These are phyloP conservation scores for Neopelma chrysocephalum DNA, from an alignment of 2,797 vertebrate genomes.

Conservation along the genomic window DNA sequence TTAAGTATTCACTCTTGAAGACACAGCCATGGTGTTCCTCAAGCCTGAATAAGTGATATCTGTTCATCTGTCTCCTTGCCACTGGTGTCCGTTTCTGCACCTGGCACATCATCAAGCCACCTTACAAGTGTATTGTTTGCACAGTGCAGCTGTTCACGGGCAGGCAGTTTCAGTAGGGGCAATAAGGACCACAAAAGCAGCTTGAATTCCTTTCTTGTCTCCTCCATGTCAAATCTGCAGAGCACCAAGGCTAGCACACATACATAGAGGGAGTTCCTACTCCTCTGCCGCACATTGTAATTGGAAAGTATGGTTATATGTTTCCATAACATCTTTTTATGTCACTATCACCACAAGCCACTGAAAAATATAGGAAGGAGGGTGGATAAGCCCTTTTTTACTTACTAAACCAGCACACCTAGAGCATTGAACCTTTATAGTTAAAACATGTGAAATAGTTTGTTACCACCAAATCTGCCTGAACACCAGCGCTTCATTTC, in stretches of 20 bases:
- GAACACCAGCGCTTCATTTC: neutral
- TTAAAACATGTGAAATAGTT: neutral
- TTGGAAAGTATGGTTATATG: accelerated
- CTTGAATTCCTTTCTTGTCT: neutral
- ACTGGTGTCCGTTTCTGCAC: neutral
- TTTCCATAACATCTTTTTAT: neutral
- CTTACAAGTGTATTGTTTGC: neutral
- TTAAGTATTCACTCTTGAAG: neutral
- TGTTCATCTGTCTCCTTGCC: neutral
- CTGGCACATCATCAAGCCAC: neutral
- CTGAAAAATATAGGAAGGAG: neutral
- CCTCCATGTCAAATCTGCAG: neutral
- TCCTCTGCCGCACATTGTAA: neutral
- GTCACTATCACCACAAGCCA: neutral
- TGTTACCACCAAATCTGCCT: neutral
- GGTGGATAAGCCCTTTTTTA: neutral
- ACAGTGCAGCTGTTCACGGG: neutral
- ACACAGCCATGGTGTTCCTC: neutral
- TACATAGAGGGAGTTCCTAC: neutral
- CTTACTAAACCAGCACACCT: neutral
- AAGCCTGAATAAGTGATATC: neutral
- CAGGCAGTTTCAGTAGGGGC: neutral
- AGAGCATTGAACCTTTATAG: neutral
- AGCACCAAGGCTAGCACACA: neutral
- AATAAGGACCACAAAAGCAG: neutral